Base-by-base conservation (phyloP, 2,888 invertebrate genomes). In the Ernsta delagoae region DNA sequence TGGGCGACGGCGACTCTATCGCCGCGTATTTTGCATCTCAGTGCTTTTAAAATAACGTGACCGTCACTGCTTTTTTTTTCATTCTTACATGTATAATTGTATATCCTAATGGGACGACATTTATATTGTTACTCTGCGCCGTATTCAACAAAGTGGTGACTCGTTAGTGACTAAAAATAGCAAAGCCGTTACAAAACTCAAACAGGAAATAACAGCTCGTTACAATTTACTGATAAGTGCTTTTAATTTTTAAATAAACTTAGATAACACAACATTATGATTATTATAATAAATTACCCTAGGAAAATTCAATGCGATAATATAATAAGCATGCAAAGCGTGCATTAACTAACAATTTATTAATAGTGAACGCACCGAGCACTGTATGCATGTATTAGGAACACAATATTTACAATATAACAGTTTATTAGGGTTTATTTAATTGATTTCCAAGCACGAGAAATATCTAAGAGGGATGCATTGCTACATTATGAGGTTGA, bases 131-230 rank as follows among this genome's bases (percentile, higher is more conserved):
- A 54, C 8, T 54, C 48, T 48, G 12, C 7, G 7, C 39, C 4
- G 3, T 9, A 11, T 54, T 31, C 9, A 12, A 48, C 5, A 54
- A 24, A 56, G n/a, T 34, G 31, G 54, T 54, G 31, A 16, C 34
- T 16, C 8, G n/a, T 12, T 34, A 11, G 34, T 11, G 50, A 50
- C 31, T 65, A 65, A 65, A 65, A 59, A 65, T 65, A 50, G 56
- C 11, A 59, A 50, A 65, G 34, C 59, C 50, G 65, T 59, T 65
- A 48, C 65, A 59, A 60, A 48, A 48, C 57, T 48, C 16, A 65
- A 11, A 11, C 65, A 65, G 65, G 65, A 65, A 65, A 65, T 31
- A 64, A 65, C 59, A 65, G 36, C 50, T 56, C 34, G 34, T 56
- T 56, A 56, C 59, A 59, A 39, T 31, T 12, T 59, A 65, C 24